Percentiles rank a stretch among this genome's conserved stretches.
Conservation (phyloP, 30 jellyfish, hydroid and myxozoan species). For the Catostylus mosaicus region DNA sequence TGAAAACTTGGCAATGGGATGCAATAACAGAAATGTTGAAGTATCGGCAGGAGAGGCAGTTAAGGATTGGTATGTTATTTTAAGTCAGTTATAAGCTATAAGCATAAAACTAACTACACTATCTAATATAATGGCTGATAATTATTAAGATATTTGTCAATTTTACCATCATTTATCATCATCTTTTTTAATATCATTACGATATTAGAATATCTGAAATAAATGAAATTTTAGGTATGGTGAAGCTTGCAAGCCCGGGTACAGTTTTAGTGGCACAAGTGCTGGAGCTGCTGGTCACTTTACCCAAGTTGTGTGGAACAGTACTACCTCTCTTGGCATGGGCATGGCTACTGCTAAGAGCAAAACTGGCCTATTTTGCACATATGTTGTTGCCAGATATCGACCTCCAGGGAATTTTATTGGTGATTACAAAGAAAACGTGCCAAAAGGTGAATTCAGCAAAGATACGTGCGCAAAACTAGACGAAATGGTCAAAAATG, state of each 20-base stretch:
- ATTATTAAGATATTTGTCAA: too few relatives aligned
- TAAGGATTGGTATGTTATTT: slow-evolving; percentile 81
- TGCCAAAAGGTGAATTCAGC: slow-evolving; percentile 79
- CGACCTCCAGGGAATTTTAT: slow-evolving; percentile 83
- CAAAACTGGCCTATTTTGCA: slow-evolving; percentile 62
- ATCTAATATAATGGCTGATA: too few relatives aligned
- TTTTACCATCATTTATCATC: too few relatives aligned
- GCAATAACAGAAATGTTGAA: slow-evolving; percentile 58
- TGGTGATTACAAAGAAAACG: slow-evolving; percentile 83
- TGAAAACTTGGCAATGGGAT: slow-evolving; percentile 68
- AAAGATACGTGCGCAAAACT: slow-evolving; percentile 50
- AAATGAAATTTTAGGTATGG: slow-evolving; percentile 61
- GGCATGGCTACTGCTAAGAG: slow-evolving; percentile 79
- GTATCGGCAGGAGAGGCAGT: slow-evolving; percentile 80
- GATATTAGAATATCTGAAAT: too few relatives aligned
- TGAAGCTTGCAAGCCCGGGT: slow-evolving; percentile 83
- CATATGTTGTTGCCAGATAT: slow-evolving; percentile 82
- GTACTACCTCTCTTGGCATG: slow-evolving; percentile 66
- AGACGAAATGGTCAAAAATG: slow-evolving; percentile 47
- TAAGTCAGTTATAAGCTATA: too few relatives aligned
- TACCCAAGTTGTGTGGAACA: slow-evolving; percentile 92
- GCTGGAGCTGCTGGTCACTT: slow-evolving; percentile 94
- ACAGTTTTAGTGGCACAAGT: slow-evolving; percentile 64
- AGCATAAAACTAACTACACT: too few relatives aligned
- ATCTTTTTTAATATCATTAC: too few relatives aligned